Evolutionary conservation across 2,797 vertebrate species (phyloP).

Genomic region (Fistularia commersonii): DNA sequence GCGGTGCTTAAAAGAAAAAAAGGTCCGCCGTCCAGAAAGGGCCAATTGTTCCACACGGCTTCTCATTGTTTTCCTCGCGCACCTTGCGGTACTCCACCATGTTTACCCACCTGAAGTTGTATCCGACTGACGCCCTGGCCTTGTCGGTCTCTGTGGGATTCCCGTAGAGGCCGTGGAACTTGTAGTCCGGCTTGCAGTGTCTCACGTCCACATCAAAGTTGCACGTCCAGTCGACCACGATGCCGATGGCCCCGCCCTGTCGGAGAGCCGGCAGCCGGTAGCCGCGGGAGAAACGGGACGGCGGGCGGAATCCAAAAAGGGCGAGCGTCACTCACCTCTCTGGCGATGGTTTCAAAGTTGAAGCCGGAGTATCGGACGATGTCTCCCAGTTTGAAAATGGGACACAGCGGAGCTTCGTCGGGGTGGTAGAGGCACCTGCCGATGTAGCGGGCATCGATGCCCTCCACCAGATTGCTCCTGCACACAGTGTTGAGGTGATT

Average conservation of each 20-base stretch:
- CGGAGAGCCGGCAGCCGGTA: not conserved
- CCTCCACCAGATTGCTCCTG: constrained; percentile 91
- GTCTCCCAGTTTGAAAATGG: constrained; percentile 88
- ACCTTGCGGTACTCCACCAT: too few species aligned
- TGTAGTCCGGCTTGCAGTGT: constrained; percentile 84
- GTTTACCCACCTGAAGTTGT: constrained; percentile 89
- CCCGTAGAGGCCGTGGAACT: constrained; percentile 87
- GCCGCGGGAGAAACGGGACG: too few species aligned
- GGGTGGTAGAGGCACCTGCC: constrained; percentile 78
- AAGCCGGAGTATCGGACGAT: constrained; percentile 84
- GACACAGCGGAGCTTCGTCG: constrained; percentile 77
- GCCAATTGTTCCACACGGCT: too few species aligned
- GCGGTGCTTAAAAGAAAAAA: too few species aligned
- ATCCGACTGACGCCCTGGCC: constrained; percentile 79
- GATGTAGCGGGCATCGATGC: constrained; percentile 73
- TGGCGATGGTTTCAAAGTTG: constrained; percentile 79
- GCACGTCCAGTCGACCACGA: constrained; percentile 92
- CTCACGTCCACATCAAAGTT: constrained; percentile 81
- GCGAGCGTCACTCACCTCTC: constrained; percentile 81
- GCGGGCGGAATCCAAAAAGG: not conserved
- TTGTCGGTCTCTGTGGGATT: constrained; percentile 65
- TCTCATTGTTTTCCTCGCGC: too few species aligned
- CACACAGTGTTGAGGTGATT: constrained; percentile 11
- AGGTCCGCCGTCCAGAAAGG: too few species aligned
- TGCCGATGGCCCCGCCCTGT: constrained; percentile 90